Evolutionary conservation across 2,113 vertebrate genomes (phyloP), one percentile per base, ranked within the genome.

Genomic region (Arvicanthis niloticus): DNA sequence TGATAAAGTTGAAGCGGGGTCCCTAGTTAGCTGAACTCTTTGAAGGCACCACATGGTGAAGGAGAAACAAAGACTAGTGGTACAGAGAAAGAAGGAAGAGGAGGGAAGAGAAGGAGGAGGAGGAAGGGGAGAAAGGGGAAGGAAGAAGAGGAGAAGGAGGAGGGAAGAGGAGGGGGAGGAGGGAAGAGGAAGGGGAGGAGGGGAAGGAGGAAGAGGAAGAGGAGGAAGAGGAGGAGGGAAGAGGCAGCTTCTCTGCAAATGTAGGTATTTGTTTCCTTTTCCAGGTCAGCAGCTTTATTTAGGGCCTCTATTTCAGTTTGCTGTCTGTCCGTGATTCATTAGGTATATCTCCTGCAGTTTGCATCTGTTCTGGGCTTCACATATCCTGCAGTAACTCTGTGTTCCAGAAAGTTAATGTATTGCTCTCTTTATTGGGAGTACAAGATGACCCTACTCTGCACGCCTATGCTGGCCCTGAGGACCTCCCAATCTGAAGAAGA

Each of bases 1-100:
- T 97, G 98, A 97, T 98, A 93, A 98, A 98, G 97, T 97, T 98
- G 95, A 98, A 98, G 97, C 97, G 94, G 91, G 96, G 98, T 97
- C 98, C 97, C 82, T 86, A 98, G 98, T 98, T 98, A 98, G 97
- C 98, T 96, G 81, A 97, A 98, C 96, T 96, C 95, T 97, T 98
- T 98, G 94, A 96, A 31, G 86, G 56, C 1, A 0, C 77, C 62
- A n/a, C 68, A 13, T 0, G 31, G 77, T 75, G 86, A 93, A 13
- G 2, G 56, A 48, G 76, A 89, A 51, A 31, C 86, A 68, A 73
- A 96, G 34, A 91, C 31, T 21, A n/a, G 48, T 0, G 72, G 72
- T 48, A 53, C 19, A 1, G 40, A 22, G 77, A 73, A 34, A 72
- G 31, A 31, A 34, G 31, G 26, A 68, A 68, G 31, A 34, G 16